These are phyloP conservation scores for Manacus vitellinus DNA, from an alignment of 2,113 vertebrate species.

Conservation along the genomic window DNA sequence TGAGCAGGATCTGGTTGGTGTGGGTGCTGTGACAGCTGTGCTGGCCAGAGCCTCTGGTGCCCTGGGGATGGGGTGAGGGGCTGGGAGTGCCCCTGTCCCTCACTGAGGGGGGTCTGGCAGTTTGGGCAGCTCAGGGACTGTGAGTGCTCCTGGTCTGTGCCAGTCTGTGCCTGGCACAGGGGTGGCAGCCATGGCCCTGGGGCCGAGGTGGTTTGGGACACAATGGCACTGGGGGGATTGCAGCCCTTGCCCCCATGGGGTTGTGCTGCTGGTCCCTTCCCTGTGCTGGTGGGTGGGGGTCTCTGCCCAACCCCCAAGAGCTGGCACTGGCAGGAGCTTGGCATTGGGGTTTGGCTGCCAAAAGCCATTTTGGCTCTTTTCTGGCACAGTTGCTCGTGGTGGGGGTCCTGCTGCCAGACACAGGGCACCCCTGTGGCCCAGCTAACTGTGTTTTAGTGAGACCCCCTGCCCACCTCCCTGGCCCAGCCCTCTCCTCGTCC, in stretches of 20 bases:
- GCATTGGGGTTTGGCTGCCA: neutral
- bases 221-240: neutral
- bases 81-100: neutral
- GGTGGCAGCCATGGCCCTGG: neutral
- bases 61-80: neutral
- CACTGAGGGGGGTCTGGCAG: neutral
- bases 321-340: neutral
- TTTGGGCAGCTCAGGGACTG: accelerated
- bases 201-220: neutral
- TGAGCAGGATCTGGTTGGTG: neutral
- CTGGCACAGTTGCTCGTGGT: neutral
- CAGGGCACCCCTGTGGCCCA: neutral
- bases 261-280: neutral
- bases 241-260: neutral
- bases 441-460: neutral
- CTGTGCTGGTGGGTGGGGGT: no score
- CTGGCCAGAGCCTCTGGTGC: neutral
- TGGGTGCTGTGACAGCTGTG: accelerated
- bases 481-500: neutral
- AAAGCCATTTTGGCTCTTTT: neutral
- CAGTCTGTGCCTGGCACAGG: neutral
- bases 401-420: neutral
- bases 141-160: neutral
- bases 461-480: neutral
- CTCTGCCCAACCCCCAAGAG: neutral